Evolutionary conservation across 2,113 vertebrate genomes (phyloP), one percentile per base, ranked within the genome.

Genomic region (Aythya baeri): DNA sequence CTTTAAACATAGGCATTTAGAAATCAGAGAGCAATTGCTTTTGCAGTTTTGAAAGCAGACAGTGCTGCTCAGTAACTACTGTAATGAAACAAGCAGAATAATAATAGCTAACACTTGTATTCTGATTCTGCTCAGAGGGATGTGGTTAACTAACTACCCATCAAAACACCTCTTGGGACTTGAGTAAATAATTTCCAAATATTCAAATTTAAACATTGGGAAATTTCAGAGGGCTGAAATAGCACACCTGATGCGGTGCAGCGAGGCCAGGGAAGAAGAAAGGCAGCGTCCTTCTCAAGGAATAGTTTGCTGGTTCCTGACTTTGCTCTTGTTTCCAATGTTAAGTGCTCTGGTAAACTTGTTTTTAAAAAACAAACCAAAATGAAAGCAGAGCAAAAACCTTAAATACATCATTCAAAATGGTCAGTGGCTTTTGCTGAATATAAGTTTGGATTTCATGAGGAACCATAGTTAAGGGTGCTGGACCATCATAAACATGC

Each of bases 111-210:
- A 34, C 0, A 1, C n/a, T 63, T 78, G 54, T 2, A 2, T 72
- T 58, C 66, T 66, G 26, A 17, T 83, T 61, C 59, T 75, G 14
- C 62, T 81, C 59, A 61, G 27, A 85, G 27, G 71, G 70, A 85
- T 82, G 89, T 67, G 65, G 75, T 81, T 81, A 66, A 38, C 52
- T 71, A 32, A 66, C n/a, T 46, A 81, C 38, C 49, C 0, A 3
- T 73, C 55, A 1, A 46, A 74, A 32, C 43, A 49, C 36, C 66
- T 83, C 82, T n/a, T 70, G 36, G 66, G 72, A 78, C 17, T 5
- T 59, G 49, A 78, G 66, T 74, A 83, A 89, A 74, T 89, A 43
- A 58, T 61, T 89, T 73, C 44, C 34, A 86, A 67, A 62, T 86
- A 63, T 26, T 73, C 61, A 65, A 31, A 65, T 36, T 15, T 49